A percentile compares a stretch with the other conserved stretches of the same genome.
These are phyloP conservation scores for Drosophila miranda DNA, from an alignment of 1,140 invertebrate genomes.

Conservation along the genomic window DNA sequence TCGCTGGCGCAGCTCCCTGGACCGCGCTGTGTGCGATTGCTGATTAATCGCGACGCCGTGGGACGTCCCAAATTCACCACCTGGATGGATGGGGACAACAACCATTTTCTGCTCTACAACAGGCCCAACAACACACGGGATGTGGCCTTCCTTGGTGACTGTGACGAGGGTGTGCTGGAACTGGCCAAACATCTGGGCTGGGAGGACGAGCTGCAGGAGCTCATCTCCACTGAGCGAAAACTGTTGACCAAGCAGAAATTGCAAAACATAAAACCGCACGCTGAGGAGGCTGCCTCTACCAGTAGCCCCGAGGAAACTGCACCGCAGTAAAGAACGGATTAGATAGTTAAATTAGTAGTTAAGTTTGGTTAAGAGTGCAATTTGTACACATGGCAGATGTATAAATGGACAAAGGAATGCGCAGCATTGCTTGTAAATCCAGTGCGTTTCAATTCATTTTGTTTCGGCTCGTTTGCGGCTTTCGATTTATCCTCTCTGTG, in stretches of 20 bases:
- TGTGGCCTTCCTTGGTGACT: constrained; percentile 93
- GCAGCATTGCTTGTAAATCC: neutral
- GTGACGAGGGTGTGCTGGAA: constrained; percentile 91
- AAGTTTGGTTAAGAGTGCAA: constrained; percentile 35
- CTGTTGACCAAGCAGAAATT: constrained; percentile 81
- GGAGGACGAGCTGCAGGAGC: constrained; percentile 86
- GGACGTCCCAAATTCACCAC: constrained; percentile 82
- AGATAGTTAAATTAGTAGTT: constrained; percentile 32
- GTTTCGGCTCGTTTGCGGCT: too few relatives aligned
- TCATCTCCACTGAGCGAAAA: constrained; percentile 84
- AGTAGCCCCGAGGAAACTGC: neutral
- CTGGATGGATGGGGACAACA: constrained; percentile 44
- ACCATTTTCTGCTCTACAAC: constrained; percentile 86
- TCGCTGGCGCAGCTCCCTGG: constrained; percentile 90
- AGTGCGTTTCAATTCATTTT: too few relatives aligned
- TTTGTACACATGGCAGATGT: constrained; percentile 30
- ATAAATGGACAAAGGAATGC: constrained; percentile 36
- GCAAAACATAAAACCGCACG: neutral
- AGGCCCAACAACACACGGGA: constrained; percentile 87
- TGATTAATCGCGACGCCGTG: constrained; percentile 93
- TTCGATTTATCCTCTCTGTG: too few relatives aligned
- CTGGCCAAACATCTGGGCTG: constrained; percentile 93
- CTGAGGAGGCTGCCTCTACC: constrained; percentile 1
- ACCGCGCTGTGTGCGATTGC: constrained; percentile 88
- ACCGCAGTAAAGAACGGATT: constrained; percentile 1